These are phyloP conservation scores for Loripinus fragilis DNA, from an alignment of 2,888 invertebrate genomes.

Conservation along the genomic window DNA sequence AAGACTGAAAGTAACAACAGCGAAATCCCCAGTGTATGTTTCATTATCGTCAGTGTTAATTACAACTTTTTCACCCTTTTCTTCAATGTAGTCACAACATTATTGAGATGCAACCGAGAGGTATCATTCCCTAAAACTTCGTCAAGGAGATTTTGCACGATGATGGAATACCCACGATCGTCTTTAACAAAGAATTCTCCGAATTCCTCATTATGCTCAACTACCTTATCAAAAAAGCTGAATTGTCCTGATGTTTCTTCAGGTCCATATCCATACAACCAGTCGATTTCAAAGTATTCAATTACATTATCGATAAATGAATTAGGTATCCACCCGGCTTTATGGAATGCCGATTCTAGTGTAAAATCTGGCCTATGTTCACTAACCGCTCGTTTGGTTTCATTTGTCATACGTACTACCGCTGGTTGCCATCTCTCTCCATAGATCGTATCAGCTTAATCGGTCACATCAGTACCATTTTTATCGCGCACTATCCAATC, in stretches of 20 bases:
- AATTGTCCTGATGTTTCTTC: not conserved
- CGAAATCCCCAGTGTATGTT: not conserved
- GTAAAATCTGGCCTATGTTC: conserved; percentile 3
- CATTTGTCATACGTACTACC: not conserved
- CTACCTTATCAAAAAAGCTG: not conserved
- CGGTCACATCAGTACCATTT: conserved; percentile 1
- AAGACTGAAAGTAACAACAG: not conserved
- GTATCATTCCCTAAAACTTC: conserved; percentile 1
- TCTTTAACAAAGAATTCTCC: not conserved
- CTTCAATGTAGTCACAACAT: conserved; percentile 6
- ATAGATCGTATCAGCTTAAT: not conserved
- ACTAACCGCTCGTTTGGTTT: not conserved
- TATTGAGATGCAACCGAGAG: not conserved
- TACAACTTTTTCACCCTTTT: not conserved
- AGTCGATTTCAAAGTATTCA: conserved; percentile 16
- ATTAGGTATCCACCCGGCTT: not conserved
- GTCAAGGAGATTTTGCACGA: not conserved
- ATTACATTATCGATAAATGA: conserved; percentile 12
- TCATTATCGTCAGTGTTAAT: not conserved
- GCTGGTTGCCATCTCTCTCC: not conserved
- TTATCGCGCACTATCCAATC: conserved; percentile 3
- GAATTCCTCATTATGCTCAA: not conserved
- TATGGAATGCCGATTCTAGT: not conserved
- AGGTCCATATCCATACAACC: not conserved
- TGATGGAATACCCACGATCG: not conserved